Evolutionary conservation across 1,140 invertebrate species (phyloP).

Genomic region (Trichonephila clavipes): DNA sequence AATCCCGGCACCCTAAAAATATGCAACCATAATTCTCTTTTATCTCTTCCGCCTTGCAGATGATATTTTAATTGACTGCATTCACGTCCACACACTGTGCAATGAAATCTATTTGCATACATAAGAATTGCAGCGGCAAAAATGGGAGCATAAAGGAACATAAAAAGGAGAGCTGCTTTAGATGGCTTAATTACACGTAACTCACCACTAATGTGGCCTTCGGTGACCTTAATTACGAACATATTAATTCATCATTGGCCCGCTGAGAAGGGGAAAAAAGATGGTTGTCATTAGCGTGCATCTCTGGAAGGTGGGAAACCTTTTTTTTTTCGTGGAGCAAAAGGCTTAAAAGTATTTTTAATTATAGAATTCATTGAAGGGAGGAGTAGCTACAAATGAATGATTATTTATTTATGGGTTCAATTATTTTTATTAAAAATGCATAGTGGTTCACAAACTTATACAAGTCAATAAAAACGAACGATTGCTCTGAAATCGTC

Average conservation of each 20-base stretch:
- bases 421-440: too few species aligned
- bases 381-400: background rate
- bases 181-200: background rate
- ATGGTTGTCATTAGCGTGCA: background rate
- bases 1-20: background rate
- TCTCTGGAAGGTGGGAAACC: background rate
- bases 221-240: background rate
- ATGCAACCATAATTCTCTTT: background rate
- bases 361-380: background rate
- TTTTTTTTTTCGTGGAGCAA: background rate
- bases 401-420: too few species aligned
- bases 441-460: too few species aligned
- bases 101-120: background rate
- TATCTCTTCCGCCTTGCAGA: background rate
- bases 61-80: background rate
- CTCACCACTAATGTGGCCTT: background rate
- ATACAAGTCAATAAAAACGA: too few species aligned
- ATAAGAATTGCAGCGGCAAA: background rate
- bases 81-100: background rate
- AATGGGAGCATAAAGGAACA: background rate
- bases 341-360: background rate
- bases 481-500: too few species aligned
- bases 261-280: background rate
- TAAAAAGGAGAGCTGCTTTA: background rate
- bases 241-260: slow-evolving; percentile 27